Evolutionary conservation across 92 coral and sea anemone species (phyloP).

Genomic region (Anthopleura xanthogrammica): DNA sequence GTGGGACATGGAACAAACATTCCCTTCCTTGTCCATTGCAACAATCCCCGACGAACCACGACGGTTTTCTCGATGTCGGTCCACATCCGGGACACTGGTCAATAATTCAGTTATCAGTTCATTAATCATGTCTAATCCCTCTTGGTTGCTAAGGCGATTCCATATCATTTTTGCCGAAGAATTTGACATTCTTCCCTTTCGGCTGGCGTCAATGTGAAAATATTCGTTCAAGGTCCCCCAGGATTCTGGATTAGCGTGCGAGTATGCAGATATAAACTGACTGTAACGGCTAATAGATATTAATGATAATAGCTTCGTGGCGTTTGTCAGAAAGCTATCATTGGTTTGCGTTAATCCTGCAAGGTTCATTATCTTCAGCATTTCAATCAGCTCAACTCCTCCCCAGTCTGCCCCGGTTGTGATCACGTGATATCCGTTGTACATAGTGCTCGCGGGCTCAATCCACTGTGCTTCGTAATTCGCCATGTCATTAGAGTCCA

Average conservation of each 20-base stretch:
- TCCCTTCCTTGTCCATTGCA: slow-evolving; percentile 81
- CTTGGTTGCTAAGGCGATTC: slow-evolving; percentile 53
- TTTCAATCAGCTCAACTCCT: slow-evolving; percentile 83
- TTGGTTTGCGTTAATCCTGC: slow-evolving; percentile 59
- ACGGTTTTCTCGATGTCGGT: slow-evolving; percentile 18
- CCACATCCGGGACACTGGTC: slow-evolving; percentile 27
- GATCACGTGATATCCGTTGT: slow-evolving; percentile 59
- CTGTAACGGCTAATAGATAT: slow-evolving; percentile 82
- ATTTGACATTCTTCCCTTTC: slow-evolving; percentile 49
- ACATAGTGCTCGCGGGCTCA: slow-evolving; percentile 69
- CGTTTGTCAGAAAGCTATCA: slow-evolving; percentile 71
- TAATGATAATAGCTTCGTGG: slow-evolving; percentile 64
- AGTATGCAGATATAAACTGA: slow-evolving; percentile 67
- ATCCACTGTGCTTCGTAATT: slow-evolving; percentile 61
- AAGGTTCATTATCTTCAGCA: slow-evolving; percentile 62
- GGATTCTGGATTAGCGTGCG: slow-evolving; percentile 57
- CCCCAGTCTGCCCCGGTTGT: slow-evolving; percentile 76
- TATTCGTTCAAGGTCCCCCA: slow-evolving; percentile 48
- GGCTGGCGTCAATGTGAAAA: slow-evolving; percentile 57
- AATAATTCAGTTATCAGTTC: slow-evolving; percentile 66
- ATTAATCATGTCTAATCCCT: slow-evolving; percentile 52
- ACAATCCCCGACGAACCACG: slow-evolving; percentile 79
- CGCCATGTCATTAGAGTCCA: slow-evolving; percentile 64
- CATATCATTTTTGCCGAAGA: slow-evolving; percentile 60
- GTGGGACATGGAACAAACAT: slow-evolving; percentile 87